Evolutionary conservation across 1,140 invertebrate species (phyloP).

Genomic region (Bombus impatiens): DNA sequence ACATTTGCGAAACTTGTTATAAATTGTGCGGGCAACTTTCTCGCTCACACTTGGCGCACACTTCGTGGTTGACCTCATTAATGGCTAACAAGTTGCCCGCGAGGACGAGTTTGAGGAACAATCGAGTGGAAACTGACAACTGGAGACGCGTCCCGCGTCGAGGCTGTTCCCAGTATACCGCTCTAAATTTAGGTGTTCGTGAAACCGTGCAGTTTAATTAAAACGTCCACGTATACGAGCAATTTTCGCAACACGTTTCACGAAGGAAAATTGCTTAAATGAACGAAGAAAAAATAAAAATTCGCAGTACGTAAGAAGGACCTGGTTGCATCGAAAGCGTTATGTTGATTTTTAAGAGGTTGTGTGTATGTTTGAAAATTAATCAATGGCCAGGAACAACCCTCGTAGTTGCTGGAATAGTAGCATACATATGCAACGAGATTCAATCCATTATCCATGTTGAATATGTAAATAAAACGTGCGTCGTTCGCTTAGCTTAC

Average conservation of each 20-base stretch:
- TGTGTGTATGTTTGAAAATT: not conserved
- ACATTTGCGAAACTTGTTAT: constrained; percentile 25
- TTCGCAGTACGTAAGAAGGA: not conserved
- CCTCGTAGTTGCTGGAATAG: not conserved
- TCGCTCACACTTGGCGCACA: not conserved
- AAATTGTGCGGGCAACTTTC: constrained; percentile 5
- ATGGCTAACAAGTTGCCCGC: constrained; percentile 21
- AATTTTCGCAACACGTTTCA: not conserved
- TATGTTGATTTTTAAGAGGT: not conserved
- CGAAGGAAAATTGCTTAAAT: not conserved
- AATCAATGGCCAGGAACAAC: not conserved
- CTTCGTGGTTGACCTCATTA: constrained; percentile 40
- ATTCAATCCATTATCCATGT: not conserved
- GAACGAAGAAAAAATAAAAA: not conserved
- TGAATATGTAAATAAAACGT: not conserved
- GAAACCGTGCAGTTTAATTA: constrained; percentile 3
- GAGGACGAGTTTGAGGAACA: constrained; percentile 30
- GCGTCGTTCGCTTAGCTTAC: not conserved
- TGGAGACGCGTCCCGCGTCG: constrained; percentile 12
- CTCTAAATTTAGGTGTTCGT: constrained; percentile 5
- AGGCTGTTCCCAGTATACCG: not conserved
- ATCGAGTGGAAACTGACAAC: constrained; percentile 39
- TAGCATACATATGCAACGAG: constrained; percentile 8
- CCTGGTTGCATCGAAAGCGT: not conserved
- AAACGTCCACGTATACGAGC: not conserved